Percentiles rank a stretch among this genome's conserved stretches.
These are phyloP conservation scores for Corythoichthys haematopterus DNA, from an alignment of 2,113 vertebrate genomes.

Conservation along the genomic window DNA sequence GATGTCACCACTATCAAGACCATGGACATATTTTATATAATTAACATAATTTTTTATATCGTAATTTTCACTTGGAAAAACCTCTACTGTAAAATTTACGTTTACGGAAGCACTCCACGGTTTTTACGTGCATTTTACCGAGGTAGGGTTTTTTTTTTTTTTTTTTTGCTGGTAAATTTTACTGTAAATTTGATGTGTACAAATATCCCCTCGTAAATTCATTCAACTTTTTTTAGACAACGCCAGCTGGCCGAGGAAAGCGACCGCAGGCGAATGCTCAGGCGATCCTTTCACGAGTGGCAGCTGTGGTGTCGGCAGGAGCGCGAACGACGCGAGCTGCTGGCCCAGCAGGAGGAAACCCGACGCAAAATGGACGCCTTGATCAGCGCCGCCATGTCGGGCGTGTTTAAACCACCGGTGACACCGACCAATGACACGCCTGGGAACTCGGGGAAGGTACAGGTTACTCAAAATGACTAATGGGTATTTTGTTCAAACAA, in stretches of 20 bases:
- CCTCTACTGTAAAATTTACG: too few relatives aligned
- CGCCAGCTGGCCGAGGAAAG: constrained; percentile 74
- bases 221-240: constrained; percentile 65
- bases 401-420: constrained; percentile 47
- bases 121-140: too few relatives aligned
- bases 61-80: too few relatives aligned
- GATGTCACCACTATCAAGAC: too few relatives aligned
- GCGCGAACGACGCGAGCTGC: constrained; percentile 66
- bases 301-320: constrained; percentile 73
- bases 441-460: constrained; percentile 10
- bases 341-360: constrained; percentile 75
- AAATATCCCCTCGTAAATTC: too few relatives aligned
- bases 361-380: constrained; percentile 81
- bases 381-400: constrained; percentile 69
- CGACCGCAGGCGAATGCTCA: constrained; percentile 74
- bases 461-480: not conserved
- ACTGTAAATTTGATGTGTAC: too few relatives aligned
- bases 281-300: constrained; percentile 77
- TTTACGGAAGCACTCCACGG: too few relatives aligned
- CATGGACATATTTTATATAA: too few relatives aligned
- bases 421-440: not conserved
- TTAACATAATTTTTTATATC: too few relatives aligned
- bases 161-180: too few relatives aligned
- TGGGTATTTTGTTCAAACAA: not conserved
- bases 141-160: too few relatives aligned